Conservation (phyloP, 2,113 vertebrate species). For the Mus pahari region DNA sequence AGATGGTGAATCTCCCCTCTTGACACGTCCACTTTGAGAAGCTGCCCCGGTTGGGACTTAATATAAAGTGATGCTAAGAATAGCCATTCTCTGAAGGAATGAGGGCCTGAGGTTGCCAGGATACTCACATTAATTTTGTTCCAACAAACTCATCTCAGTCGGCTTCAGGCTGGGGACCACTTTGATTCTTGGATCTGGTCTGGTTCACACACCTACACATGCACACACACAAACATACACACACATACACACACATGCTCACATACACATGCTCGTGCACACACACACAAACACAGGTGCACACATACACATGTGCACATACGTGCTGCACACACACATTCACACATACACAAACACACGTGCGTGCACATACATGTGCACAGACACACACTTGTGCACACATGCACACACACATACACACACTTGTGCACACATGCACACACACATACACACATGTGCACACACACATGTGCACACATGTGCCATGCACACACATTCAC, state of each 20-base stretch:
- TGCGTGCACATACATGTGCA: too few species aligned
- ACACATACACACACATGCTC: background rate
- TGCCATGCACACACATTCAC: too few species aligned
- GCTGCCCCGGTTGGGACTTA: constrained; percentile 35
- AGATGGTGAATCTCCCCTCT: background rate
- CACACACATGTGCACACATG: too few species aligned
- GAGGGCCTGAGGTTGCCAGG: background rate
- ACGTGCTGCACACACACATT: too few species aligned
- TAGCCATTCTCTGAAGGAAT: constrained; percentile 56
- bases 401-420: too few species aligned
- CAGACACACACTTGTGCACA: too few species aligned
- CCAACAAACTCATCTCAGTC: background rate
- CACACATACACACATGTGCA: too few species aligned
- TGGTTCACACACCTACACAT: background rate
- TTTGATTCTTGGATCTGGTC: constrained; percentile 39
- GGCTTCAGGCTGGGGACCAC: constrained; percentile 28
- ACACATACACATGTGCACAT: too few species aligned
- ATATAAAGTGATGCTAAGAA: constrained; percentile 64
- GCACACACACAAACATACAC: background rate
- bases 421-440: too few species aligned
- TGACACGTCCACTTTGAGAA: constrained; percentile 37
- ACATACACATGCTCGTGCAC: background rate
- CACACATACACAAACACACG: too few species aligned
- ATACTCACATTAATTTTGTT: constrained; percentile 42
- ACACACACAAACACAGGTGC: too few species aligned